Base-by-base conservation (phyloP, 2,797 vertebrate genomes). In the Potorous gilbertii region DNA sequence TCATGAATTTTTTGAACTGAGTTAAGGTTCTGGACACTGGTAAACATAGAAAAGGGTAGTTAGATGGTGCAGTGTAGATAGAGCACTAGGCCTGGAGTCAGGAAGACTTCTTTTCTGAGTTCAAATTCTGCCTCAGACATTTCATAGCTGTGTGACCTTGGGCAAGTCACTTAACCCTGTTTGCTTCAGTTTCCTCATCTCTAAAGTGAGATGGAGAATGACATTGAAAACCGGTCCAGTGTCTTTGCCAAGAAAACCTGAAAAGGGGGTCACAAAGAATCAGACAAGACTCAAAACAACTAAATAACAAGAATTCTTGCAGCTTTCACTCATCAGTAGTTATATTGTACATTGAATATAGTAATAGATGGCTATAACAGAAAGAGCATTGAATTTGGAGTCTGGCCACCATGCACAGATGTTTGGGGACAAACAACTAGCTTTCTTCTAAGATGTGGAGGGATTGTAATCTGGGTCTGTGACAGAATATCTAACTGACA, bases 1-100 rank as follows among this genome's bases (percentile, higher is more conserved):
- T 93, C 54, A 10, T 27, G 54, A 28, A 92, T 91, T 96, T 27
- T 91, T 21, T 92, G 31, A 40, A 90, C 93, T 93, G 66, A 54
- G 95, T 54, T 81, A 18, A 62, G 55, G 62, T 59, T 24, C 11
- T 31, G 18, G 54, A 52, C 54, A 1, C 50, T 90, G 93, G 93
- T n/a, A 90, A 92, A 90, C 52, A 62, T 6, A 91, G 21, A 24
- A 90, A 92, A 93, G 95, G 62, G 55, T 3, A 40, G 50, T n/a
- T 90, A 81, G 66, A 18, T 74, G 66, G 66, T 81, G 0, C 66
- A 81, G 66, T 81, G 8, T n/a, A n/a, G 5, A 40, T 81, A 21
- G 16, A 2, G 6, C 62, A 81, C n/a, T 81, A 5, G 6, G 10
- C 29, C 57, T 31, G 14, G 66, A 40, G 18, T 40, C 66, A 81